Evolutionary conservation across 30 jellyfish, hydroid and myxozoan species (phyloP), one percentile per base, ranked within the genome.

Genomic region (Mastigias papua): DNA sequence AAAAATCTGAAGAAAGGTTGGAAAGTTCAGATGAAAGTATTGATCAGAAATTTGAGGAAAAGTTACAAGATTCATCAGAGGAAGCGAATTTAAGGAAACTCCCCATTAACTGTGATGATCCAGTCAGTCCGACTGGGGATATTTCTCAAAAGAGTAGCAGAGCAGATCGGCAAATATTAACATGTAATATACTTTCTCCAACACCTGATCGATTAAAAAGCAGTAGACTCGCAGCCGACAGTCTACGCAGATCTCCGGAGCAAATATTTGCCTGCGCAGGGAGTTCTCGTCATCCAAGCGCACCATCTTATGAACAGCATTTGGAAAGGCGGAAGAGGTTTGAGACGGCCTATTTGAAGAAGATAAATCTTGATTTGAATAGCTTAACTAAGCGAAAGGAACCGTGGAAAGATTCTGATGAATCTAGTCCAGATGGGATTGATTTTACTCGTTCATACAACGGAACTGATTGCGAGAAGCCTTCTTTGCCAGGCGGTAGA

Each of bases 231-330:
- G 61, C 83, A 0, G 86, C 86, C 11, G 86, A 78, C 22, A 92
- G 78, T 4, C 48, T 29, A 13, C 88, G 88, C 22, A 67, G 58
- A 26, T 51, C 97, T 22, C 97, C 99, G 16, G 92, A 89, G 26
- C 87, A 57, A 13, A 63, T 73, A 0, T 73, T 89, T 69, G 62
- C 91, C 11, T 46, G 71, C 31, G 82, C 91, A 28, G 97, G 90
- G 42, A 79, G 90, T 31, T 92, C 92, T 50, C 97, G 96, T 15
- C 97, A 90, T 19, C 99, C 97, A 6, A 87, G 81, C 30, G 95
- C 97, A 50, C 97, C 99, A 10, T 29, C 96, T 31, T 94, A 94
- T 67, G 97, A 94, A 67, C 97, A 94, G 63, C 97, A 94, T 48
- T 58, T 94, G 62, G 97, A 89, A 57, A 73, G 97, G 76, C 90